These are phyloP conservation scores for Alitta virens DNA, from an alignment of 2,888 invertebrate genomes.

Conservation along the genomic window DNA sequence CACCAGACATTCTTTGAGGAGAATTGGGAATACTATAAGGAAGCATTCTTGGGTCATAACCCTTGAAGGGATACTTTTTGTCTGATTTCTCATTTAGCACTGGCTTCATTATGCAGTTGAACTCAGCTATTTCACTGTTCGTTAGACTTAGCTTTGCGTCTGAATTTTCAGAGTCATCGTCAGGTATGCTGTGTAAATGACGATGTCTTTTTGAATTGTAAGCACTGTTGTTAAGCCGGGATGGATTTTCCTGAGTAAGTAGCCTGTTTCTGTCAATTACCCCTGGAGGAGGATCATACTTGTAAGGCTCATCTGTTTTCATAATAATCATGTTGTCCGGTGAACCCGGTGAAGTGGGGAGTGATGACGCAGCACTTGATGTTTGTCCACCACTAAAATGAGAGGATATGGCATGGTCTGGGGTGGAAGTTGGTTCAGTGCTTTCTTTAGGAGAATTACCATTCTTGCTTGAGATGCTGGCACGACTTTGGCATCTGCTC, in stretches of 20 bases:
- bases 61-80: too few species aligned
- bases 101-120: conserved; percentile 34
- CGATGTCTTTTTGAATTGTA: too few species aligned
- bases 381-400: not conserved
- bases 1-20: too few species aligned
- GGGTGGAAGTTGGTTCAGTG: not conserved
- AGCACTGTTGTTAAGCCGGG: not conserved
- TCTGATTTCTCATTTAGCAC: not conserved
- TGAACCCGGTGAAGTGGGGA: not conserved
- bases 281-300: not conserved
- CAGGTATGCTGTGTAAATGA: not conserved
- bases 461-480: not conserved
- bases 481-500: conserved; percentile 3
- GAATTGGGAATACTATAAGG: too few species aligned
- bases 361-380: not conserved
- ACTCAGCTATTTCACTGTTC: conserved; percentile 30
- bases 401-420: not conserved
- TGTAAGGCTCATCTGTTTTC: too few species aligned
- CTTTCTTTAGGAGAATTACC: not conserved
- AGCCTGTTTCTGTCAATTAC: not conserved
- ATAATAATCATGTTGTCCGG: not conserved
- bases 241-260: not conserved
- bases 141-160: conserved; percentile 1
- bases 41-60: too few species aligned
- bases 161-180: not conserved